phyloP scores from a whole-genome alignment of 2,888 invertebrate genomes.

The Horisme vitalbata region DNA sequence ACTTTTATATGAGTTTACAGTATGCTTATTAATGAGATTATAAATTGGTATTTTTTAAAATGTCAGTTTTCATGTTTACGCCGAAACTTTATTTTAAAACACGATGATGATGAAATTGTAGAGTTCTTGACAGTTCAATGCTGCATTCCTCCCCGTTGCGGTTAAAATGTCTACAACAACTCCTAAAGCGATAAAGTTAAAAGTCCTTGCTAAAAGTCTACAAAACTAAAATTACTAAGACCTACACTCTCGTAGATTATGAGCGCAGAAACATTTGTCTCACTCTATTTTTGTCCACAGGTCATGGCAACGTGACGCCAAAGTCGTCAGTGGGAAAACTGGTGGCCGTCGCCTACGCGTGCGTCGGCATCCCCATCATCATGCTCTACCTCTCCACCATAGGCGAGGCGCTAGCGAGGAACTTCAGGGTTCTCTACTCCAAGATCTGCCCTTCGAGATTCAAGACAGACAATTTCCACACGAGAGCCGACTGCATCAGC shows the following conservation, averaged over 20 bases:
- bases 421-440: constrained; percentile 88
- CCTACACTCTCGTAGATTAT: no score
- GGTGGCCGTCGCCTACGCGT: constrained; percentile 92
- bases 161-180: no score
- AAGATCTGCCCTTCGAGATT: constrained; percentile 64
- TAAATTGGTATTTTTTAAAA: no score
- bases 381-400: constrained; percentile 94
- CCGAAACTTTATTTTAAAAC: no score
- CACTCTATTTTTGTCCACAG: constrained; percentile 68
- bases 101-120: no score
- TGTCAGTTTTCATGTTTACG: no score
- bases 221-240: no score
- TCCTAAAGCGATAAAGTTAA: no score
- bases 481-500: constrained; percentile 51
- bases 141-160: no score
- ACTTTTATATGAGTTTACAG: neutral
- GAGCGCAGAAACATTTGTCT: neutral
- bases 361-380: constrained; percentile 94
- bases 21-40: neutral
- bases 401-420: constrained; percentile 92
- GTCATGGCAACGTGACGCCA: constrained; percentile 93
- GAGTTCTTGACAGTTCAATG: no score
- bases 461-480: constrained; percentile 46
- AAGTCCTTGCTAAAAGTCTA: no score
- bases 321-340: constrained; percentile 90